Base-by-base conservation (phyloP, 2,113 vertebrate species). In the Speoplatyrhinus poulsoni region DNA sequence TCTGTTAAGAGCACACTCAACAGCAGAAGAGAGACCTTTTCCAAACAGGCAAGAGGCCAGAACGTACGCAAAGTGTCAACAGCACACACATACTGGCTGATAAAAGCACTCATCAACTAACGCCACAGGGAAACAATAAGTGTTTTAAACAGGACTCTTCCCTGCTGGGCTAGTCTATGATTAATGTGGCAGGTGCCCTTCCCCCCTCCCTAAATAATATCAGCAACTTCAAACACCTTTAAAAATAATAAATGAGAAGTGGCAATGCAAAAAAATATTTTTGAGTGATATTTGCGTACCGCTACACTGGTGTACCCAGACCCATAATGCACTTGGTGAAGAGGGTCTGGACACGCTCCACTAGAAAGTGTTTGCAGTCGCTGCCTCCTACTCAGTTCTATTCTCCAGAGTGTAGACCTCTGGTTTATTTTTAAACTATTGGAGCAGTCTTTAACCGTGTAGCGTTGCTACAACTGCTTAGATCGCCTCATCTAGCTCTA, bases 241-340 rank as follows among this genome's bases (percentile, higher is more conserved):
- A 86, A 81, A 81, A 57, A 76, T 80, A 85, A 89, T n/a, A n/a
- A n/a, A 41, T 41, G 1, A 19, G 19, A 19, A 81, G 80, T 83
- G 79, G 33, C 19, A 19, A 19, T 19, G 19, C 19, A 19, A 19
- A 19, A 19, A 19, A 19, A 19, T n/a, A n/a, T n/a, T n/a, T n/a
- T n/a, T n/a, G 36, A 78, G 79, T 69, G 82, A 79, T 81, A 72
- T 81, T 72, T 77, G 76, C 71, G 79, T 74, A n/a, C n/a, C n/a
- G n/a, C n/a, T n/a, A n/a, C n/a, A n/a, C n/a, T n/a, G n/a, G n/a
- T n/a, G n/a, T n/a, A n/a, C n/a, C n/a, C n/a, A n/a, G n/a, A n/a
- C n/a, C n/a, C n/a, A n/a, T n/a, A n/a, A n/a, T n/a, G n/a, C n/a
- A n/a, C n/a, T n/a, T n/a, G n/a, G n/a, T n/a, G n/a, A n/a, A n/a